Evolutionary conservation across 2,797 vertebrate species (phyloP).

Genomic region (Hyperoplus immaculatus): DNA sequence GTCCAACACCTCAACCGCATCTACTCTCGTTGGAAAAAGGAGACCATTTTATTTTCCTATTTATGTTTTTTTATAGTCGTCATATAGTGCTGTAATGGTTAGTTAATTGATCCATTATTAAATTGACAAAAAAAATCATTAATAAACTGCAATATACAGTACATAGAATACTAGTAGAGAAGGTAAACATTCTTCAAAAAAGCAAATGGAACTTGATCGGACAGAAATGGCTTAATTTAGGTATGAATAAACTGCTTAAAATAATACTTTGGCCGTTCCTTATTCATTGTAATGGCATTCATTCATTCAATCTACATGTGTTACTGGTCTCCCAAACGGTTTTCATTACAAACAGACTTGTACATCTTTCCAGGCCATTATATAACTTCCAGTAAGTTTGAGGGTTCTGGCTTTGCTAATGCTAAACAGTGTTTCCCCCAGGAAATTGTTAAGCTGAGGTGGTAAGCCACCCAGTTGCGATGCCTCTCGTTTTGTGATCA

Average conservation of each 20-base stretch:
- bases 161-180: neutral
- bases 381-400: slow-evolving; percentile 6
- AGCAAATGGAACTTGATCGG: slow-evolving; percentile 1
- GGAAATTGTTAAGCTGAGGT: slow-evolving; percentile 8
- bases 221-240: neutral
- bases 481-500: slow-evolving; percentile 15
- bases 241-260: neutral
- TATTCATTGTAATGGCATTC: neutral
- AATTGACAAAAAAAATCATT: too few relatives aligned
- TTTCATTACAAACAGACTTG: slow-evolving; percentile 3
- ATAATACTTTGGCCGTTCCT: neutral
- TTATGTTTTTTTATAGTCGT: neutral
- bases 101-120: neutral
- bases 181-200: slow-evolving; percentile 4
- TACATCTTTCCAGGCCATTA: neutral
- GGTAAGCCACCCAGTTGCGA: neutral
- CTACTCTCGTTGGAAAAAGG: slow-evolving; percentile 13
- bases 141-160: too few relatives aligned
- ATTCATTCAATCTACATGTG: neutral
- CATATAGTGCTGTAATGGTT: neutral
- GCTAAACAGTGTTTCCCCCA: slow-evolving; percentile 3
- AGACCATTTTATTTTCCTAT: neutral
- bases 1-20: slow-evolving; percentile 27
- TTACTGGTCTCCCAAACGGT: neutral
- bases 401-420: slow-evolving; percentile 13